Conservation (phyloP, 2,113 vertebrate species). For the Neogale vison region DNA sequence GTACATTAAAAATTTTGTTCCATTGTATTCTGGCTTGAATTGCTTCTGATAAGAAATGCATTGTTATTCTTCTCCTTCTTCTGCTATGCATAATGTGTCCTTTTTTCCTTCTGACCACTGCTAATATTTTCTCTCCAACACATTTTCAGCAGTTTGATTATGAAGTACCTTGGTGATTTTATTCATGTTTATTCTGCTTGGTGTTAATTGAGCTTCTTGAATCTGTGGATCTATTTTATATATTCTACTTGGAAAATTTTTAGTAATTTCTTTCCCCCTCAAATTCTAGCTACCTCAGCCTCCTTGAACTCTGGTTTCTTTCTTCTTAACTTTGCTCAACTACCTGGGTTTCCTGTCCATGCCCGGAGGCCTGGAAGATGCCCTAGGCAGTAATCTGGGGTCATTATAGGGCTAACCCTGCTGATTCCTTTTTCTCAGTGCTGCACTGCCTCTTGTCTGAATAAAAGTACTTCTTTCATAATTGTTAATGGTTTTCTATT, state of each 20-base stretch:
- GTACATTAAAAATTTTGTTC: background rate
- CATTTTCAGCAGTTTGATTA: background rate
- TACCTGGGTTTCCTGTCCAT: background rate
- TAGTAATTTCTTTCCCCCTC: background rate
- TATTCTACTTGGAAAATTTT: background rate
- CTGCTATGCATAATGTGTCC: too few relatives aligned
- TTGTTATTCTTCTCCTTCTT: background rate
- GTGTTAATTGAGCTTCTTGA: background rate
- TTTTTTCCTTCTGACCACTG: background rate
- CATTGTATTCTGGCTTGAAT: background rate
- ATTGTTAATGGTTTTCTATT: background rate
- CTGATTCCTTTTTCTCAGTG: too few relatives aligned
- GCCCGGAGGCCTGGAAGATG: background rate
- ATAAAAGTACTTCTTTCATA: background rate
- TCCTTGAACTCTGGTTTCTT: background rate
- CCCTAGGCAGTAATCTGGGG: background rate
- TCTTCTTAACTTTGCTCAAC: background rate
- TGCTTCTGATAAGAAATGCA: background rate
- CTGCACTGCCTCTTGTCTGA: background rate
- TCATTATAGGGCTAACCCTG: too few relatives aligned
- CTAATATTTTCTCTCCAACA: background rate
- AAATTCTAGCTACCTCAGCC: background rate
- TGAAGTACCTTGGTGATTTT: background rate
- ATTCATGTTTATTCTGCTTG: background rate
- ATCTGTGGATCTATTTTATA: background rate